Evolutionary conservation across 2,797 vertebrate genomes (phyloP).

Genomic region (Rhadinocentrus ornatus): DNA sequence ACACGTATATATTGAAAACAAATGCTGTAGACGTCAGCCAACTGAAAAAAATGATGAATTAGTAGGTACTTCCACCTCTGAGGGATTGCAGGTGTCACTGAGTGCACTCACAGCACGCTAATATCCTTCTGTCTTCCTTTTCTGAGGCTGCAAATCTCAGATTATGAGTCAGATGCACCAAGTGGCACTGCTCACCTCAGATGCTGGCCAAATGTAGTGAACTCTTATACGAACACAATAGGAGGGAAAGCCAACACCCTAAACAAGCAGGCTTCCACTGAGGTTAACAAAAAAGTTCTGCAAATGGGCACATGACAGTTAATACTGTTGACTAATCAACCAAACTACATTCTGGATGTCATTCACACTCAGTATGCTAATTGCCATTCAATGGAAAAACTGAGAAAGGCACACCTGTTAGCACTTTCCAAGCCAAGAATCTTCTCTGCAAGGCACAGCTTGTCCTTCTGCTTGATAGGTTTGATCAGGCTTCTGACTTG

Average conservation of each 20-base stretch:
- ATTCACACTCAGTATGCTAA: conserved; percentile 19
- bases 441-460: conserved; percentile 49
- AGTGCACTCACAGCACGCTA: conserved; percentile 51
- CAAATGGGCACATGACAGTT: neutral
- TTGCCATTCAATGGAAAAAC: conserved; percentile 54
- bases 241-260: conserved; percentile 28
- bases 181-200: conserved; percentile 66
- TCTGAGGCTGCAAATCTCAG: conserved; percentile 66
- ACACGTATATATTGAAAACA: neutral
- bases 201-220: conserved; percentile 61
- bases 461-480: conserved; percentile 63
- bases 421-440: conserved; percentile 59
- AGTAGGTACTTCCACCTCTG: conserved; percentile 9
- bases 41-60: conserved; percentile 15
- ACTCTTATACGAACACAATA: conserved; percentile 13
- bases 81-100: conserved; percentile 46
- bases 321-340: neutral
- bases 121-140: conserved; percentile 61
- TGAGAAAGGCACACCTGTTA: conserved; percentile 66
- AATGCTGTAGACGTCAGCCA: neutral
- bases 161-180: conserved; percentile 75
- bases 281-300: neutral
- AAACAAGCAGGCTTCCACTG: conserved; percentile 16
- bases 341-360: conserved; percentile 3
- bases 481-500: conserved; percentile 35